Percentiles rank a stretch among this genome's conserved stretches.
Conservation (phyloP, 30 jellyfish, hydroid and myxozoan genomes). For the Aurelia coerulea region DNA sequence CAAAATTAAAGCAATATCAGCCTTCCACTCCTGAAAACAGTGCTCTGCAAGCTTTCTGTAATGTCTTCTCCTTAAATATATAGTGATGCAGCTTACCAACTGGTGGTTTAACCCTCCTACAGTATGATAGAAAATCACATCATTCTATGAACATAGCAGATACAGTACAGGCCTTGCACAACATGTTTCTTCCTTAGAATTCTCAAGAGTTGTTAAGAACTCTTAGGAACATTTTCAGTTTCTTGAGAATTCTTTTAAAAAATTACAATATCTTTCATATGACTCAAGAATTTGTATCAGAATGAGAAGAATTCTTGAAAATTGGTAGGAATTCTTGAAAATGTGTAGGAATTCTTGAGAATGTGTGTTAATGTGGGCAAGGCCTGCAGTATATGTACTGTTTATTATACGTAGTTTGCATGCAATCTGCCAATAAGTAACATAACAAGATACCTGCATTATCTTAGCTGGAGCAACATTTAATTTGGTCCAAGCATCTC, state of each 20-base stretch:
- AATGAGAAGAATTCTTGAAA: slow-evolving; percentile 23
- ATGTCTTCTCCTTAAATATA: too few relatives aligned
- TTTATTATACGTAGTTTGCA: neutral
- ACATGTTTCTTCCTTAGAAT: slow-evolving; percentile 17
- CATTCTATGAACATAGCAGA: too few relatives aligned
- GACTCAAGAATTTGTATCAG: slow-evolving; percentile 19
- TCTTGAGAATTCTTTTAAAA: slow-evolving; percentile 14
- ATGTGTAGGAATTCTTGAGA: slow-evolving; percentile 24
- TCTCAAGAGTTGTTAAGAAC: slow-evolving; percentile 14
- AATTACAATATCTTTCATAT: slow-evolving; percentile 2
- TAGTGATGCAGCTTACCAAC: too few relatives aligned
- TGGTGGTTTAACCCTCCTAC: too few relatives aligned
- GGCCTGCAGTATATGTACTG: slow-evolving; percentile 22
- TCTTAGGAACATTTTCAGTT: too few relatives aligned
- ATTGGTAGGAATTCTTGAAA: too few relatives aligned
- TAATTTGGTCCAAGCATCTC: slow-evolving; percentile 42
- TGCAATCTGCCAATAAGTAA: slow-evolving; percentile 13
- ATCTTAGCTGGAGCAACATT: slow-evolving; percentile 47
- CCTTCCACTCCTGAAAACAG: too few relatives aligned
- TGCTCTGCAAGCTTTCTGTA: too few relatives aligned
- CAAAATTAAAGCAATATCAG: too few relatives aligned
- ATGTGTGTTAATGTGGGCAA: slow-evolving; percentile 10
- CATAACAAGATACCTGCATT: slow-evolving; percentile 28
- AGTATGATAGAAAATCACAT: too few relatives aligned
- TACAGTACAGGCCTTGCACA: slow-evolving; percentile 32